Percentiles rank a stretch among this genome's conserved stretches.
Conservation (phyloP, 2,888 invertebrate species). For the Acanthopleura granulata region DNA sequence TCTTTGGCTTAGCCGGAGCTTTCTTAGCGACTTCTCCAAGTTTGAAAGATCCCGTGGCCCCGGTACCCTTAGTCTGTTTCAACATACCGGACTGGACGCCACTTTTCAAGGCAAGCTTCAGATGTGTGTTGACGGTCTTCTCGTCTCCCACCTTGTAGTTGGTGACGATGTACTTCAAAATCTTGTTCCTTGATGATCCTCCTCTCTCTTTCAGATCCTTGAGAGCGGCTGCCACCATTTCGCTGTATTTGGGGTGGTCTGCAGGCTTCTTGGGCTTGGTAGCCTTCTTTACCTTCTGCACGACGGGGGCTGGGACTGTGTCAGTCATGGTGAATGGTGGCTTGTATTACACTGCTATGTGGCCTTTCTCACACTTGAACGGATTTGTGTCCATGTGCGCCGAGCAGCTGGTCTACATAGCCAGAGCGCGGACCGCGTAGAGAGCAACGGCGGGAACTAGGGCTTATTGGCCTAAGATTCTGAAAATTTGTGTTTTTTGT, state of each 20-base stretch:
- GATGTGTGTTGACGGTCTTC: constrained; percentile 66
- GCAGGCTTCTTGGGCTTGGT: constrained; percentile 57
- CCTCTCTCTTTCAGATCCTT: constrained; percentile 67
- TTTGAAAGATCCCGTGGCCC: constrained; percentile 60
- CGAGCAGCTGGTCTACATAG: constrained; percentile 19
- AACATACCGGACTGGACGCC: constrained; percentile 66
- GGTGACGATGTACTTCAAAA: constrained; percentile 69
- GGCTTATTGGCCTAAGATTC: neutral
- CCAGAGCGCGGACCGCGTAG: constrained; percentile 27
- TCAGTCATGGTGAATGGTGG: neutral
- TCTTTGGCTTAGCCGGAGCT: constrained; percentile 29
- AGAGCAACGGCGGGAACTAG: constrained; percentile 20
- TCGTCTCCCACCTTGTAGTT: constrained; percentile 69
- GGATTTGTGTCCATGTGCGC: neutral
- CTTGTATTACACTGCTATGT: no score
- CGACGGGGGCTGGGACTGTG: constrained; percentile 14
- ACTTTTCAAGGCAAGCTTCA: constrained; percentile 67
- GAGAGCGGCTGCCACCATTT: constrained; percentile 70
- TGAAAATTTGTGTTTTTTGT: neutral
- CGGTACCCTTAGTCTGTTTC: constrained; percentile 65
- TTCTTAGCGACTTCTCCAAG: constrained; percentile 39
- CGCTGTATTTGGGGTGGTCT: constrained; percentile 66
- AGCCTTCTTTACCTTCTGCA: constrained; percentile 31
- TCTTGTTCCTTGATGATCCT: constrained; percentile 71
- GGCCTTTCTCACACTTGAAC: no score